Evolutionary conservation across 2,113 vertebrate species (phyloP).

Genomic region (Sceloporus tristichus): DNA sequence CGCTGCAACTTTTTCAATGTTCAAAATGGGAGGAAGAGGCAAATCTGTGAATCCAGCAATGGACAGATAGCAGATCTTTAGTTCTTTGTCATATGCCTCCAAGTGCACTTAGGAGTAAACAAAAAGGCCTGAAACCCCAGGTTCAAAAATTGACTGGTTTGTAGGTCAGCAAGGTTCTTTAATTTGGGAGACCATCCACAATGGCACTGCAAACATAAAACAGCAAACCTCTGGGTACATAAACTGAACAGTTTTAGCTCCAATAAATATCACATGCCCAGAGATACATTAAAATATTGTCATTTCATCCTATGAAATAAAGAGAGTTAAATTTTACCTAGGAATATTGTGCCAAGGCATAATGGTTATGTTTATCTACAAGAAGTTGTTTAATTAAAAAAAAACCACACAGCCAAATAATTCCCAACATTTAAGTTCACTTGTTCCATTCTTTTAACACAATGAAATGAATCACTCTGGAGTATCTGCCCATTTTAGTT

Average conservation of each 20-base stretch:
- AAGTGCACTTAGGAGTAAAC: conserved; percentile 4
- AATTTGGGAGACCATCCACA: conserved; percentile 6
- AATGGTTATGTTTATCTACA: neutral
- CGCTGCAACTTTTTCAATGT: neutral
- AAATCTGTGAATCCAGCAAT: neutral
- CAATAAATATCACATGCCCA: neutral
- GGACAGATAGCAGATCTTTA: neutral
- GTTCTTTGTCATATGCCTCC: neutral
- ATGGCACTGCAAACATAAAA: neutral
- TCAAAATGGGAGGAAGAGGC: neutral
- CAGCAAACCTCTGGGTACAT: neutral
- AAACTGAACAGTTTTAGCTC: neutral
- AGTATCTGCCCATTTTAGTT: neutral
- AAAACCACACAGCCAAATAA: neutral
- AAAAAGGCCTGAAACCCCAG: neutral
- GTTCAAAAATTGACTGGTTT: neutral
- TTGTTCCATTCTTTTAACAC: neutral
- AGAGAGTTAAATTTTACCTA: neutral
- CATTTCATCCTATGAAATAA: neutral
- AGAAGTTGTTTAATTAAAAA: neutral
- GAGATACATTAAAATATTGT: neutral
- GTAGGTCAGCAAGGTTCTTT: neutral
- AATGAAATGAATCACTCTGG: neutral
- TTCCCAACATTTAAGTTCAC: neutral
- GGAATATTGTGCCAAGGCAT: neutral